Base-by-base conservation (phyloP, 2,113 vertebrate genomes). In the Rhipidura dahli region DNA sequence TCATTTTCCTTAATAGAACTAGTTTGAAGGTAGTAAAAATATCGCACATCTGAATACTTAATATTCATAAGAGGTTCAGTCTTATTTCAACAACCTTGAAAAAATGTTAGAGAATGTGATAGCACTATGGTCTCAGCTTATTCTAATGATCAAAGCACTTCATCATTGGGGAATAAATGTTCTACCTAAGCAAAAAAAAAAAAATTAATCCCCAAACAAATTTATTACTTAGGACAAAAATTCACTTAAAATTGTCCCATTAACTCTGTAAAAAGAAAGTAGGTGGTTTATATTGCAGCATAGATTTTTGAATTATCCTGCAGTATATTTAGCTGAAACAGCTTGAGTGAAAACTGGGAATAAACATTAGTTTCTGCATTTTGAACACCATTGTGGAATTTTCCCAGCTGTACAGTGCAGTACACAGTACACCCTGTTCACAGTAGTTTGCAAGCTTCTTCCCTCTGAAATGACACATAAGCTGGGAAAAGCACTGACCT, bases 1-100 rank as follows among this genome's bases (percentile, higher is more conserved):
- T 10, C 19, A 37, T 89, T 91, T 71, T 93, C 31, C 17, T 60
- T 82, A 84, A 63, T 3, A 78, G 24, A 89, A 87, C 30, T 80
- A 68, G 23, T 85, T 85, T 65, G 61, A 89, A 93, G 26, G 53
- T 66, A 73, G 35, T 39, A 64, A 89, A 93, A 96, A 94, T 78
- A 75, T 40, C 23, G 3, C n/a, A 87, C 14, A 1, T 59, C 77
- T 69, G 45, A 72, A 70, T 82, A 66, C 19, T 96, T 94, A 95
- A 95, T 86, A 97, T 95, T 96, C 94, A 76, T 84, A 83, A 90
- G 61, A 76, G 64, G n/a, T 89, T 96, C 69, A 68, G 40, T 70
- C 69, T 61, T 95, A 80, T 94, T 96, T 91, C 81, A 88, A 57
- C 83, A 96, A 87, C 79, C 89, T 91, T 95, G 93, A 96, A 96